Base-by-base conservation (phyloP, 2,113 vertebrate genomes). In the Alethe castanea region DNA sequence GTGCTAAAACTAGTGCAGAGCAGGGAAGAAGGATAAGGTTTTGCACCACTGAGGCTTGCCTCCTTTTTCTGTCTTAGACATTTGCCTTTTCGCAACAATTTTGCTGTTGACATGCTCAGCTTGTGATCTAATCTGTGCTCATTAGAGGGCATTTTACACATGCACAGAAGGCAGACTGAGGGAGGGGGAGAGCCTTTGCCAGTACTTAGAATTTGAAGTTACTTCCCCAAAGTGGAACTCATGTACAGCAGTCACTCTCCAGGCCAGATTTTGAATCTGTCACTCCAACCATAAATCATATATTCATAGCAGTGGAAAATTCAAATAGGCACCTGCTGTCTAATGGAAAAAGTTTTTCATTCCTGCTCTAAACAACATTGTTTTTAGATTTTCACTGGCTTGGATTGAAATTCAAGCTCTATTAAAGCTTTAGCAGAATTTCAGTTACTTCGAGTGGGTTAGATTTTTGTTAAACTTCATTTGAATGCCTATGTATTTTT, bases 391-490 rank as follows among this genome's bases (percentile, higher is more conserved):
- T 95, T 76, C 62, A 64, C 31, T 44, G 65, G 19, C 24, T 81
- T 65, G 31, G 22, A 81, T 13, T 65, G 62, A 90, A 92, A 29
- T 59, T 77, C 54, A 72, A 83, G 25, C 16, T 73, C 62, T 94
- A 12, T 73, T 88, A 92, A 88, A 93, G 36, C 31, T 56, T 79
- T 80, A 80, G 54, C 12, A 69, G 36, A 82, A 76, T 87, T 82
- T 93, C 44, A 56, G 52, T 81, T 81, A 65, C 18, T 90, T 26
- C 6, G 19, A 72, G 36, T 35, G 28, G 36, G 70, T 72, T 71
- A 88, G 66, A 57, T 82, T 83, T 89, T 92, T 80, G 42, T 93
- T 90, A 81, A 91, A 88, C 18, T 92, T 94, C 36, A 64, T 93
- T 91, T 90, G 35, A 90, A 93, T 71, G 24, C 44, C 53, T 86